These are phyloP conservation scores for Ochotona curzoniae DNA, from an alignment of 2,113 vertebrate species.

Conservation along the genomic window DNA sequence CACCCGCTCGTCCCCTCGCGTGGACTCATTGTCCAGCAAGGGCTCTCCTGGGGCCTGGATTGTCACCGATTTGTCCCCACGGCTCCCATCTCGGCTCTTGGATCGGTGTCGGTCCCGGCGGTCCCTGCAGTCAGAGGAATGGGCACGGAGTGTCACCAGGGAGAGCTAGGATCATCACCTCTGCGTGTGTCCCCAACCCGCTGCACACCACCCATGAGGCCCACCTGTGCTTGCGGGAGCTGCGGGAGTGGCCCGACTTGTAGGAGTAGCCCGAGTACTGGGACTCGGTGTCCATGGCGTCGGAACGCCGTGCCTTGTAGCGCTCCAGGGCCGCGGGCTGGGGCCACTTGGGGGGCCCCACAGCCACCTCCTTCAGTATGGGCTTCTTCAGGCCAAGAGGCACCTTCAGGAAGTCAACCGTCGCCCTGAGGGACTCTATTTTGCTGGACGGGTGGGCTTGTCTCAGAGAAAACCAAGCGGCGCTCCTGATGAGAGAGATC, in stretches of 20 bases:
- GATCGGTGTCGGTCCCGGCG: slow-evolving; percentile 93
- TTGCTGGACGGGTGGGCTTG: slow-evolving; percentile 89
- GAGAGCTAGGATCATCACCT: no score
- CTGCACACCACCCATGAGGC: rapidly evolving
- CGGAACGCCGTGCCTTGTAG: slow-evolving; percentile 87
- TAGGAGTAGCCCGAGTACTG: slow-evolving; percentile 96
- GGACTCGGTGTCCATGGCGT: slow-evolving; percentile 96
- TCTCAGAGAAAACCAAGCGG: slow-evolving; percentile 84
- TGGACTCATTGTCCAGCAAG: slow-evolving; percentile 95
- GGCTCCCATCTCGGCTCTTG: slow-evolving; percentile 92
- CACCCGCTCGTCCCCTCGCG: slow-evolving; percentile 94
- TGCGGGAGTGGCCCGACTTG: slow-evolving; percentile 95
- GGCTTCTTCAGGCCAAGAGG: slow-evolving; percentile 92
- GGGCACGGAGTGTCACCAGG: neutral
- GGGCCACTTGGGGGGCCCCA: slow-evolving; percentile 82
- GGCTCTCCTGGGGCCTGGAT: slow-evolving; percentile 97
- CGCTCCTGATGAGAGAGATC: slow-evolving; percentile 65
- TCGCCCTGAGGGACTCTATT: slow-evolving; percentile 99
- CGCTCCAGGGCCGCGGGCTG: slow-evolving; percentile 81
- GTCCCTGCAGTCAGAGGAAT: slow-evolving; percentile 84
- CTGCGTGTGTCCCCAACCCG: neutral
- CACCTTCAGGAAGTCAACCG: slow-evolving; percentile 95
- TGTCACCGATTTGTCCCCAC: slow-evolving; percentile 96
- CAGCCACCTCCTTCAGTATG: slow-evolving; percentile 85
- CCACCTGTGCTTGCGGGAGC: slow-evolving; percentile 95